These are phyloP conservation scores for Harpegnathos saltator DNA, from an alignment of 1,140 invertebrate species.

Conservation along the genomic window DNA sequence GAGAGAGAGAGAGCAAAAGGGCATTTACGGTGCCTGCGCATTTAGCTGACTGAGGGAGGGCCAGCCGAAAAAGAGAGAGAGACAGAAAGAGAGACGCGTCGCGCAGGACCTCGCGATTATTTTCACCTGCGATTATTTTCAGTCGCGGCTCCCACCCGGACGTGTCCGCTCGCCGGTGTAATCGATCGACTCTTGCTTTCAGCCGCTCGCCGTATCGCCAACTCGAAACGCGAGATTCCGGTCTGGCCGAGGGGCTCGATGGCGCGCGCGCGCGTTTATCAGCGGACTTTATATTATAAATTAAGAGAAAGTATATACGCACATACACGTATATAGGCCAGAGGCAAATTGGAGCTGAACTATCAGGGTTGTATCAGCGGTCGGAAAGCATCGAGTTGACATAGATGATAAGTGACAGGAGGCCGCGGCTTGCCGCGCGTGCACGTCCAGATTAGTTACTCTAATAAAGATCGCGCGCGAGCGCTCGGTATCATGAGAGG, in stretches of 20 bases:
- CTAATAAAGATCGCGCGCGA: conserved; percentile 7
- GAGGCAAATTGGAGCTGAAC: conserved; percentile 81
- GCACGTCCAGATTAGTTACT: conserved; percentile 19
- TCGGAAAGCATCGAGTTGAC: conserved; percentile 71
- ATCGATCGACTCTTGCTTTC: conserved; percentile 55
- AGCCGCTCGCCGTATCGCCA: conserved; percentile 26
- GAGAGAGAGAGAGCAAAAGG: too few relatives aligned
- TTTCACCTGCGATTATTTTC: too few relatives aligned
- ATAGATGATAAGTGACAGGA: conserved; percentile 69
- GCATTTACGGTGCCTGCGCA: too few relatives aligned
- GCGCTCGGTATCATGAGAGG: not conserved
- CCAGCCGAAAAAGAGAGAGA: too few relatives aligned
- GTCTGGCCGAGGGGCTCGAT: not conserved
- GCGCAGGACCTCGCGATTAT: too few relatives aligned
- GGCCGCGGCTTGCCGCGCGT: not conserved
- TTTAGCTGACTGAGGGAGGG: too few relatives aligned
- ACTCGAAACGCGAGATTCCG: conserved; percentile 32
- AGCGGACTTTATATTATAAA: conserved; percentile 73
- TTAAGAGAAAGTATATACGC: conserved; percentile 80
- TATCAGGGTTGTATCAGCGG: conserved; percentile 78
- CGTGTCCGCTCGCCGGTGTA: not conserved
- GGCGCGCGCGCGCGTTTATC: conserved; percentile 65
- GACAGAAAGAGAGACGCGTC: too few relatives aligned
- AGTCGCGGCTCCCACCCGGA: conserved; percentile 6
- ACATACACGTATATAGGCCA: conserved; percentile 6